These are phyloP conservation scores for Coecobrya sp. DNA, from an alignment of 2,888 invertebrate genomes.

Conservation along the genomic window DNA sequence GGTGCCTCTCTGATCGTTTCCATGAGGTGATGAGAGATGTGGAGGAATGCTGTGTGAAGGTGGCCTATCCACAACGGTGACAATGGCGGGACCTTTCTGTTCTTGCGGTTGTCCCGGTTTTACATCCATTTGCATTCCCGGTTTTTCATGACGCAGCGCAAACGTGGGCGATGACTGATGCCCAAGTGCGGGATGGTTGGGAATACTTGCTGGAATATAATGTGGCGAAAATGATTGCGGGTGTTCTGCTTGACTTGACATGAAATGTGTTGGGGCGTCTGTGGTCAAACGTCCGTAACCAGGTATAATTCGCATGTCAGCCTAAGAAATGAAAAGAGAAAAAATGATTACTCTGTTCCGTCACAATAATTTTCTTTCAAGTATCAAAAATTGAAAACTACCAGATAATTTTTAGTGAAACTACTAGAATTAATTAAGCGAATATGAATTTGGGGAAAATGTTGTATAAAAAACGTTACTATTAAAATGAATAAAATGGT, in stretches of 20 bases:
- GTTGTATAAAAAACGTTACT: not conserved
- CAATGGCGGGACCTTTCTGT: slow-evolving; percentile 54
- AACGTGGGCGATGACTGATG: slow-evolving; percentile 80
- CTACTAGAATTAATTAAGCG: slow-evolving; percentile 27
- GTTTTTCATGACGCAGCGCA: slow-evolving; percentile 67
- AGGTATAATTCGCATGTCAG: slow-evolving; percentile 80
- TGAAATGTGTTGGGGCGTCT: slow-evolving; percentile 79
- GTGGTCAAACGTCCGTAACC: slow-evolving; percentile 70
- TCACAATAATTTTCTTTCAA: not conserved
- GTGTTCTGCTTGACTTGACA: slow-evolving; percentile 81
- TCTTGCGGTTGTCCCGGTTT: slow-evolving; percentile 54
- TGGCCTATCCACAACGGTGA: slow-evolving; percentile 76
- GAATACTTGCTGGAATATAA: slow-evolving; percentile 79
- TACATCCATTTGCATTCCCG: slow-evolving; percentile 72
- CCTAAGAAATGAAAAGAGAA: slow-evolving; percentile 65
- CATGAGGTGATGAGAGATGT: slow-evolving; percentile 84
- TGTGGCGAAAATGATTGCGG: slow-evolving; percentile 77
- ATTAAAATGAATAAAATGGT: not conserved
- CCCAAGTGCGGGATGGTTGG: slow-evolving; percentile 70
- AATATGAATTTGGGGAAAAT: not conserved
- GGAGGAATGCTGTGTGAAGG: slow-evolving; percentile 80
- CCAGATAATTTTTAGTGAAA: not conserved
- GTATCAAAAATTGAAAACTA: not conserved
- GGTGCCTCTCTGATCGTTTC: slow-evolving; percentile 88
- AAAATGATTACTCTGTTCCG: not conserved